Base-by-base conservation (phyloP, 2,888 invertebrate species). In the Clitarchus hookeri region DNA sequence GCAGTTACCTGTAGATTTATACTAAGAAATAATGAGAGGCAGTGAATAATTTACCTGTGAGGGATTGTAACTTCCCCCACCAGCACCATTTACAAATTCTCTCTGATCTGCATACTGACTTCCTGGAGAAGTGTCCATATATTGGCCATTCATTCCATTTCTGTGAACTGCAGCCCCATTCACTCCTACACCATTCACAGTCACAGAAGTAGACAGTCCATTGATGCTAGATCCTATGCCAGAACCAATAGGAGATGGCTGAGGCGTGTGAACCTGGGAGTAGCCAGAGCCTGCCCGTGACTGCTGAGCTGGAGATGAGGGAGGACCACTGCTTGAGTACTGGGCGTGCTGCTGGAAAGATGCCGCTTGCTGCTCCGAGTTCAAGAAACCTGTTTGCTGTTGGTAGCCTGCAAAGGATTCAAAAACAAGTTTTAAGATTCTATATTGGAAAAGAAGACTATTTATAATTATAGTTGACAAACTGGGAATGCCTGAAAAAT, bases 51-150 rank as follows among this genome's bases (percentile, higher is more conserved):
- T 23, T 89, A 92, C 92, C 91, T 91, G 91, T 89, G 91, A 91
- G 89, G 91, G 91, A 88, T 91, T 86, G 83, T 88, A 88, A 79
- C 54, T 84, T 80, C 80, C 80, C 16, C 80, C 27, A 27, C 83
- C 85, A 6, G 84, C 90, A 88, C 92, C 92, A 89, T 92, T 92
- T 87, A 92, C 91, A 89, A 92, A 92, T 88, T 92, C 92, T 88
- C 92, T 90, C 88, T 92, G 91, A 87, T 90, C 90, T 85, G 91
- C 90, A 87, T 91, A 89, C 88, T 91, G 91, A 86, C 90, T 90
- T 79, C 91, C 88, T 48, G 91, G 90, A 79, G 90, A 89, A 79
- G 91, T 91, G 88, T 92, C 92, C 89, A 91, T 91, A 89, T 91
- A 91, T 89, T 91, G 92, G 87, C 92, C 91, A 87, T 91, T 92